Evolutionary conservation across 2,888 invertebrate species (phyloP), one percentile per base, ranked within the genome.

Genomic region (Hirtodrosophila confusa): DNA sequence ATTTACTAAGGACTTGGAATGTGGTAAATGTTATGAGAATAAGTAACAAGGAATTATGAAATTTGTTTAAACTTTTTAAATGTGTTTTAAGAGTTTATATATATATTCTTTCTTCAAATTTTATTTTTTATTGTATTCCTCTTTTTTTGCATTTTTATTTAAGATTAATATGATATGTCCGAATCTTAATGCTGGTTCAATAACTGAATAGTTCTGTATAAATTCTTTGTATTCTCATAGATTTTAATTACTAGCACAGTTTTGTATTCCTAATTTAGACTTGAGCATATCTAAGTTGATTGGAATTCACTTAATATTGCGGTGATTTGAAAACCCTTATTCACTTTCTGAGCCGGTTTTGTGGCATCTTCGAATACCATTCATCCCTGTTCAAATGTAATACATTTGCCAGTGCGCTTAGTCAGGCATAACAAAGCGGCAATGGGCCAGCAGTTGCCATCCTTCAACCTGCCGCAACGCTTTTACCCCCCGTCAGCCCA

Each of bases 361-460:
- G 60, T 68, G 69, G 63, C 64, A 64, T 69, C 74, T 69, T 51
- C 45, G 11, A 56, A 50, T 57, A 10, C 44, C 58, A 57, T 54
- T 60, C 62, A 64, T 49, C 69, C 49, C 60, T 29, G 39, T 37
- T 45, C 45, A 39, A 71, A 62, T 48, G 47, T 51, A 71, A 75
- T 68, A 69, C 69, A 75, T 75, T 66, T 76, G 44, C 49, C 57
- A 47, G 31, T 61, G 61, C 69, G 69, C 47, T 69, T 54, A 65
- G 65, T 60, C 45, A 54, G 77, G 57, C 71, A 74, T 66, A 74
- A 68, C 62, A 78, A 72, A 77, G 77, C 60, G 50, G 43, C 69
- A 72, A 54, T 57, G 55, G 60, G 56, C 31, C 73, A 72, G 17
- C 63, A 60, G 69, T 36, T 68, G n/a, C 63, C 72, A 73, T 73